phyloP scores from a whole-genome alignment of 1,140 invertebrate genomes.

The Drosophila sucinea region DNA sequence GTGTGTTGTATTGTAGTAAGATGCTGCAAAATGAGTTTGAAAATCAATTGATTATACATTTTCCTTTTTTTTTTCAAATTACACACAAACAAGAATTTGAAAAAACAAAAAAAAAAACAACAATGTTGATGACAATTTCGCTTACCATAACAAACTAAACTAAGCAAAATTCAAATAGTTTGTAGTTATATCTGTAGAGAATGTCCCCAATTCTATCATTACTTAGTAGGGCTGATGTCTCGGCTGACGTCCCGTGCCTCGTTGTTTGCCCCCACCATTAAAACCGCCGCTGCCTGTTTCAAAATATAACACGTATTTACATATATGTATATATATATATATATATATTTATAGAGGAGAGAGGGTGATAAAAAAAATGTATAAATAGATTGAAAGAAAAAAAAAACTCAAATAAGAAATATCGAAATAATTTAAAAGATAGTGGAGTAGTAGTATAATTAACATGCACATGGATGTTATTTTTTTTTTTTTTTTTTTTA shows the following conservation, averaged over 20 bases:
- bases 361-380: background rate
- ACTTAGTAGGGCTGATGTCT: conserved; percentile 83
- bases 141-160: conserved; percentile 82
- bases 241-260: conserved; percentile 80
- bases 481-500: conserved; percentile 3
- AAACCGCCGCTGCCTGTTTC: conserved; percentile 74
- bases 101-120: too few relatives aligned
- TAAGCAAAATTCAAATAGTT: conserved; percentile 81
- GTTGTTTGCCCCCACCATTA: conserved; percentile 83
- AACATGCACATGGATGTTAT: conserved; percentile 35
- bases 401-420: background rate
- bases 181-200: conserved; percentile 73
- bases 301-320: conserved; percentile 19
- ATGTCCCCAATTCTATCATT: conserved; percentile 26
- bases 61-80: background rate
- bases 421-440: background rate
- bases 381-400: conserved; percentile 9
- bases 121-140: background rate
- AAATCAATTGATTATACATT: background rate
- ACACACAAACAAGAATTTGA: background rate
- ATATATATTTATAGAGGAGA: background rate
- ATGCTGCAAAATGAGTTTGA: conserved; percentile 33
- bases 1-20: conserved; percentile 52
- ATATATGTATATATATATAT: conserved; percentile 14
- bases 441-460: background rate